Percentiles rank a stretch among this genome's conserved stretches.
phyloP scores from a whole-genome alignment of 2,113 vertebrate genomes.

The Melanostigma gelatinosum region DNA sequence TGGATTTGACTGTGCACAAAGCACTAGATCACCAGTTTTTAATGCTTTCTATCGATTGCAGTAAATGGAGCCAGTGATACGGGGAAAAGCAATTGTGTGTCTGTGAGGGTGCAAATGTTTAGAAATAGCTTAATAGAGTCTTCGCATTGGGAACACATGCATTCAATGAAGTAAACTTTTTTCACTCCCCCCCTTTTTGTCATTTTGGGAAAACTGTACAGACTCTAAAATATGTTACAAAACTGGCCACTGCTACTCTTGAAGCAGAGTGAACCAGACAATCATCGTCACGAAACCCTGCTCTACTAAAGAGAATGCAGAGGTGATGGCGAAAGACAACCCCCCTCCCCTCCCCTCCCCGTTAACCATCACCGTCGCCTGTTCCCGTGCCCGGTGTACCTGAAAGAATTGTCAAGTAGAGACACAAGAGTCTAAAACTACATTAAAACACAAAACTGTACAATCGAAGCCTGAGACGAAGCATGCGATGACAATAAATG shows the following conservation, averaged over 20 bases:
- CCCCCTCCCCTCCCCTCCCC: not conserved
- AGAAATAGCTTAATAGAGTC: constrained; percentile 62
- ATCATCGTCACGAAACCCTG: constrained; percentile 50
- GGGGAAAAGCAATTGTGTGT: constrained; percentile 12
- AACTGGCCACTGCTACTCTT: constrained; percentile 40
- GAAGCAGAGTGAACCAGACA: constrained; percentile 45
- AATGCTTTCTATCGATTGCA: constrained; percentile 57
- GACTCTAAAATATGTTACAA: constrained; percentile 60
- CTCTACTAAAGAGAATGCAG: constrained; percentile 9
- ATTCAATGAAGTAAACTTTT: constrained; percentile 72
- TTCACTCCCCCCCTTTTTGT: constrained; percentile 44
- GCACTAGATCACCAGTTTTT: constrained; percentile 43
- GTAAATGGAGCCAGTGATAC: constrained; percentile 14
- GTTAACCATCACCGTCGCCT: not conserved
- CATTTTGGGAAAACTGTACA: constrained; percentile 55
- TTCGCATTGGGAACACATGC: constrained; percentile 69
- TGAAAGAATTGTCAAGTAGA: constrained; percentile 63
- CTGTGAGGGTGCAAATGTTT: constrained; percentile 34
- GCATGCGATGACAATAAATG: constrained; percentile 69
- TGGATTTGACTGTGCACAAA: constrained; percentile 43
- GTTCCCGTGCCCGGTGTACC: constrained; percentile 17
- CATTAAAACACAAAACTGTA: constrained; percentile 50
- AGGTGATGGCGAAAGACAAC: constrained; percentile 20
- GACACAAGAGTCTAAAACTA: constrained; percentile 45
- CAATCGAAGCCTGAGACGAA: constrained; percentile 75